phyloP scores from a whole-genome alignment of 2,888 invertebrate genomes.

The Euphydryas editha region DNA sequence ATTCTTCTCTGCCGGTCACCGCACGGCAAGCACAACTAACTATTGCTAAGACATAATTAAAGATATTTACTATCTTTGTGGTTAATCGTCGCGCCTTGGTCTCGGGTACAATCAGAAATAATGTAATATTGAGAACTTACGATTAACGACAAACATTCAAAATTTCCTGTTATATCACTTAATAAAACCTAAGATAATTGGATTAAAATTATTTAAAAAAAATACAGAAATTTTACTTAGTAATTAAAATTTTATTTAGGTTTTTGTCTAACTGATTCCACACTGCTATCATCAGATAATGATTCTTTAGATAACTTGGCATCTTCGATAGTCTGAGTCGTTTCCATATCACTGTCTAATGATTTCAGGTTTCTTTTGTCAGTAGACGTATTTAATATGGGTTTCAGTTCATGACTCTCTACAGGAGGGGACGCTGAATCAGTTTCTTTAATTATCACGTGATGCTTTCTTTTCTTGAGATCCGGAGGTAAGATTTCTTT shows the following conservation, averaged over 20 bases:
- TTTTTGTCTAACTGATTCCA: neutral
- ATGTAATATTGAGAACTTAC: no score
- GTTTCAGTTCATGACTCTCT: conserved; percentile 36
- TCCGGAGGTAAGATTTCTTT: conserved; percentile 3
- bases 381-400: conserved; percentile 30
- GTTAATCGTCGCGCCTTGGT: no score
- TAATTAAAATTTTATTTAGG: neutral
- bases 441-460: conserved; percentile 26
- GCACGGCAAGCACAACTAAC: no score
- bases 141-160: no score
- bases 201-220: no score
- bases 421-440: neutral
- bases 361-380: conserved; percentile 36
- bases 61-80: no score
- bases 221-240: neutral
- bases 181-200: no score
- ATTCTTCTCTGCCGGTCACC: no score
- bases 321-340: conserved; percentile 4
- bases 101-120: no score
- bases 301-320: neutral
- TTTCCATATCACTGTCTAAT: conserved; percentile 36
- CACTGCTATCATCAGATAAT: neutral
- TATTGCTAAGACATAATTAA: no score
- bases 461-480: conserved; percentile 20
- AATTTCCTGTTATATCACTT: no score